Evolutionary conservation across 64 coral and sea anemone genomes (phyloP).

Genomic region (Porites lutea): DNA sequence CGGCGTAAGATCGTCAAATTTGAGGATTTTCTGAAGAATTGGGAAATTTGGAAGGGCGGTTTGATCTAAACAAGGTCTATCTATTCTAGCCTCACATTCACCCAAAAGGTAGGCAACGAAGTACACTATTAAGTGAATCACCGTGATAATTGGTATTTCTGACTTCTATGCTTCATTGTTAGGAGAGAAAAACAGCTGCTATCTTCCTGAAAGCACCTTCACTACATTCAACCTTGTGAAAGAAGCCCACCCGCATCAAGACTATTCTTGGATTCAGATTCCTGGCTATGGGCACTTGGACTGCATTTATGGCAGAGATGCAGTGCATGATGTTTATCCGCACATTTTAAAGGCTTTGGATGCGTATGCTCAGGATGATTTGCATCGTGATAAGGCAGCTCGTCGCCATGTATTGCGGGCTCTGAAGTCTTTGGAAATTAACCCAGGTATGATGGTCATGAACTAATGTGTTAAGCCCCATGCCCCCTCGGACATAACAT

Average conservation of each 20-base stretch:
- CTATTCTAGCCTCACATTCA: too few relatives aligned
- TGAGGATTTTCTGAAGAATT: too few relatives aligned
- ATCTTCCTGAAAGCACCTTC: slow-evolving; percentile 18
- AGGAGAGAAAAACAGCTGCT: slow-evolving; percentile 64
- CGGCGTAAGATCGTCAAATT: too few relatives aligned
- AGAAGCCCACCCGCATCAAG: slow-evolving; percentile 50
- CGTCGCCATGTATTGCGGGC: background rate
- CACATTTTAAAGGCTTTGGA: slow-evolving; percentile 59
- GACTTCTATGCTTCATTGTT: background rate
- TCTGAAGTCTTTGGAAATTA: background rate
- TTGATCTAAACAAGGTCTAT: too few relatives aligned
- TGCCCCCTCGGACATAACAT: too few relatives aligned
- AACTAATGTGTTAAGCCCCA: too few relatives aligned
- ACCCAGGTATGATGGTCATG: background rate
- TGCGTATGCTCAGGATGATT: background rate
- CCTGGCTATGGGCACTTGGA: slow-evolving; percentile 69
- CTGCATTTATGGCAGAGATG: slow-evolving; percentile 60
- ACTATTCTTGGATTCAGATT: slow-evolving; percentile 45
- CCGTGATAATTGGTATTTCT: too few relatives aligned
- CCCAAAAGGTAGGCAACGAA: too few relatives aligned
- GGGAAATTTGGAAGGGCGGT: too few relatives aligned
- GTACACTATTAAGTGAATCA: too few relatives aligned
- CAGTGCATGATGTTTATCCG: slow-evolving; percentile 59
- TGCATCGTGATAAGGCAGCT: slow-evolving; percentile 1
- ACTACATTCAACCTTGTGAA: slow-evolving; percentile 42